These are phyloP conservation scores for Habrosyne pyritoides DNA, from an alignment of 2,888 invertebrate genomes.

Conservation along the genomic window DNA sequence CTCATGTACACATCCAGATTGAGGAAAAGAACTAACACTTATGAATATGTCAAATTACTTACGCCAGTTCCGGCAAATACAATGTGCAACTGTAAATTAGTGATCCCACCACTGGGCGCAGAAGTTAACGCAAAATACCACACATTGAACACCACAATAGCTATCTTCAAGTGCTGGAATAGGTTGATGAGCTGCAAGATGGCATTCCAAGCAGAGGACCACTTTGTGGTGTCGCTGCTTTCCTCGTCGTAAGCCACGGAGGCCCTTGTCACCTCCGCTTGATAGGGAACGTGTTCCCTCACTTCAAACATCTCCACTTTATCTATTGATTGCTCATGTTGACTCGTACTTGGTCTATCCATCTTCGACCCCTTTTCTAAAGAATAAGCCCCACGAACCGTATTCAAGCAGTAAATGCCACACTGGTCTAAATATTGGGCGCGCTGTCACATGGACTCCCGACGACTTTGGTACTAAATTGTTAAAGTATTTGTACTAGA, in stretches of 20 bases:
- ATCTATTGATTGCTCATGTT: constrained; percentile 58
- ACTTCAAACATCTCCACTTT: constrained; percentile 76
- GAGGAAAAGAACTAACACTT: no score
- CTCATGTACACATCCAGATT: no score
- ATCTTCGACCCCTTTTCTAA: constrained; percentile 46
- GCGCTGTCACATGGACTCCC: constrained; percentile 50
- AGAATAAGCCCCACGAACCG: constrained; percentile 52
- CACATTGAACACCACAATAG: constrained; percentile 72
- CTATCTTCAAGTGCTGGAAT: constrained; percentile 74
- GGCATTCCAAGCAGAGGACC: constrained; percentile 72
- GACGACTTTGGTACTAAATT: constrained; percentile 50
- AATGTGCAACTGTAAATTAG: constrained; percentile 74
- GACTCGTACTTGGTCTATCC: constrained; percentile 76
- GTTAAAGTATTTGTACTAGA: constrained; percentile 35
- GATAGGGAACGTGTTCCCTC: constrained; percentile 76
- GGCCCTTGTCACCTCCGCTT: constrained; percentile 70
- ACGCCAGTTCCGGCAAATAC: constrained; percentile 79
- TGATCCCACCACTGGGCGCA: constrained; percentile 66
- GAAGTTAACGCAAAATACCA: constrained; percentile 75
- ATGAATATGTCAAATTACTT: constrained; percentile 39
- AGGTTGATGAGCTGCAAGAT: constrained; percentile 75
- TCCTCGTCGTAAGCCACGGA: constrained; percentile 72
- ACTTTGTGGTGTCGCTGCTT: constrained; percentile 61
- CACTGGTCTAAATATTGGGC: constrained; percentile 17
- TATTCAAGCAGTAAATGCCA: constrained; percentile 24